Percentiles rank a stretch among this genome's conserved stretches.
Evolutionary conservation across 1,140 invertebrate species (phyloP).

Genomic region (Lycorma delicatula): DNA sequence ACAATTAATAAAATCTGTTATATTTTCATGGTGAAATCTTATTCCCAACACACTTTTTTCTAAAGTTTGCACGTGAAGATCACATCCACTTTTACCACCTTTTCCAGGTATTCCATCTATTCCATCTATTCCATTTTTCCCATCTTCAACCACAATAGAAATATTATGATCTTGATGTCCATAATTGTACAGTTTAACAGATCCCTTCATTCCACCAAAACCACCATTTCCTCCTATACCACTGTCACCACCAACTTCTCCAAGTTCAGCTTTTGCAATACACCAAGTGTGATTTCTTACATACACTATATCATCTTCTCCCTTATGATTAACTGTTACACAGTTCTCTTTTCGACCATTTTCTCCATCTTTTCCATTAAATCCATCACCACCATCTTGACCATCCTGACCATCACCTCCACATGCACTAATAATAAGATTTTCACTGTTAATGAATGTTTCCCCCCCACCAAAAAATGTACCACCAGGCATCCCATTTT

Average conservation of each 20-base stretch:
- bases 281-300: neutral
- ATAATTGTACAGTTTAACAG: no score
- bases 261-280: neutral
- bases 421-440: neutral
- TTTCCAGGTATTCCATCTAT: no score
- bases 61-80: no score
- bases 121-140: no score
- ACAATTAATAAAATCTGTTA: no score
- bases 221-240: neutral
- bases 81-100: no score
- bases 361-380: neutral
- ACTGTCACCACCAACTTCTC: neutral
- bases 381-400: neutral
- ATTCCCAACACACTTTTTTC: no score
- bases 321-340: neutral
- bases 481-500: neutral
- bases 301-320: neutral
- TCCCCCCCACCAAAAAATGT: neutral
- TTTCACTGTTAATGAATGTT: neutral
- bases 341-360: neutral
- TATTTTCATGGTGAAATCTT: no score
- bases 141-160: no score
- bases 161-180: no score
- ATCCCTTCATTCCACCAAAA: no score
- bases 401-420: neutral